Evolutionary conservation across 2,797 vertebrate genomes (phyloP).

Genomic region (Sebastes minor): DNA sequence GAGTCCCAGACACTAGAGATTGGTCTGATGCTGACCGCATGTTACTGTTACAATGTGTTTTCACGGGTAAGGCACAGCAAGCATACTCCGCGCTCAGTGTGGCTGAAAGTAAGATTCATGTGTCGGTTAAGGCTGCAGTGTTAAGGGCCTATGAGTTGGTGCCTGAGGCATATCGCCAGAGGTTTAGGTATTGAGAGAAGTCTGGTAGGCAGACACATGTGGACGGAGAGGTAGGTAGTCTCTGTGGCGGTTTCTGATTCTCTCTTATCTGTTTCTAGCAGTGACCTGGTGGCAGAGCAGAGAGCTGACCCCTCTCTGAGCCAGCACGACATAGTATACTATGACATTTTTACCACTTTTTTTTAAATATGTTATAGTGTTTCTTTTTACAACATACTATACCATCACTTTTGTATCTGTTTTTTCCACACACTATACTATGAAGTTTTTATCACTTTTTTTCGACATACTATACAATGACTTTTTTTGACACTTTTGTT

Average conservation of each 20-base stretch:
- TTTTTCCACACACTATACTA: neutral
- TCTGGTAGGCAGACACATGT: neutral
- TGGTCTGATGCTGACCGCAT: neutral
- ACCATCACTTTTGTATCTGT: neutral
- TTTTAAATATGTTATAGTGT: too few species aligned
- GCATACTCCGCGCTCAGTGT: neutral
- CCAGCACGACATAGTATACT: too few species aligned
- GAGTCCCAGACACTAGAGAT: neutral
- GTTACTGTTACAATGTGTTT: neutral
- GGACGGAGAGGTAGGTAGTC: neutral
- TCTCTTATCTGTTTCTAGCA: too few species aligned
- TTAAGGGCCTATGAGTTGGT: neutral
- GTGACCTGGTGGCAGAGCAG: too few species aligned
- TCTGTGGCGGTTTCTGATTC: too few species aligned
- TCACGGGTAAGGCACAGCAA: neutral
- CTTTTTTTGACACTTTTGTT: too few species aligned
- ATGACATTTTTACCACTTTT: too few species aligned
- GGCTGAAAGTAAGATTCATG: neutral
- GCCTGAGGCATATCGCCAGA: neutral
- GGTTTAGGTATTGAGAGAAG: neutral
- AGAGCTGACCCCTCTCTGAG: too few species aligned
- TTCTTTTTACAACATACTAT: neutral
- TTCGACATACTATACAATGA: neutral
- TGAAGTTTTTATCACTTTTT: neutral
- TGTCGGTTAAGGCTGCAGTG: neutral